Base-by-base conservation (phyloP, 2,113 vertebrate species). In the Origma solitaria region DNA sequence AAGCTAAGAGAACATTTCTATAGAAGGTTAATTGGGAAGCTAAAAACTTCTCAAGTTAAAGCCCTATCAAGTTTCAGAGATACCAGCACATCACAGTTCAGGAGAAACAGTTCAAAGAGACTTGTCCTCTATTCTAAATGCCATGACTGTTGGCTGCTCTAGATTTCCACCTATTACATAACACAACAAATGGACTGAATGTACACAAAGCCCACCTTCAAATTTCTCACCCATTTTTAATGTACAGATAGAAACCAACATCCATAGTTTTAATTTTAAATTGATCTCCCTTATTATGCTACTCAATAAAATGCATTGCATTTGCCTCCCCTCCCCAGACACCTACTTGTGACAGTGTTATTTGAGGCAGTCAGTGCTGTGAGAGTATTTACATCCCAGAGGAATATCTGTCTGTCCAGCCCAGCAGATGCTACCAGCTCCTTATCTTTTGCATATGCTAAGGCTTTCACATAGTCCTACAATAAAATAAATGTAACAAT, bases 311-410 rank as follows among this genome's bases (percentile, higher is more conserved):
- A 56, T 5, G 6, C 14, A 21, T 25, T 76, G 9, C 9, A 38
- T 50, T 85, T 79, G 51, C 33, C 37, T 88, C 45, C 80, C 73
- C n/a, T 72, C 82, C 70, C 54, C 45, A 56, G 83, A 53, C 64
- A 97, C 99, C 98, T 98, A 99, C 99, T 99, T 97, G 99, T 99
- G 97, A 99, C 99, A 45, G 99, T 99, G 97, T 99, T 99, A 97
- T 99, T 99, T 97, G 99, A 99, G 97, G 99, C 99, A 95, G 99
- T 99, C 97, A 99, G 97, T 92, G 99, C 99, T 86, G 99, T 99
- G 57, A 99, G 97, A 73, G 99, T 99, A 97, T 99, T 99, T 97
- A 99, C 99, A 97, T 99, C 99, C 99, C 99, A 99, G 92, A 99
- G 99, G 96, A 99, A 99, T 97, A 99, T 99, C 95, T 99, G 99